These are phyloP conservation scores for Flexamia atlantica DNA, from an alignment of 2,888 invertebrate species.

Conservation along the genomic window DNA sequence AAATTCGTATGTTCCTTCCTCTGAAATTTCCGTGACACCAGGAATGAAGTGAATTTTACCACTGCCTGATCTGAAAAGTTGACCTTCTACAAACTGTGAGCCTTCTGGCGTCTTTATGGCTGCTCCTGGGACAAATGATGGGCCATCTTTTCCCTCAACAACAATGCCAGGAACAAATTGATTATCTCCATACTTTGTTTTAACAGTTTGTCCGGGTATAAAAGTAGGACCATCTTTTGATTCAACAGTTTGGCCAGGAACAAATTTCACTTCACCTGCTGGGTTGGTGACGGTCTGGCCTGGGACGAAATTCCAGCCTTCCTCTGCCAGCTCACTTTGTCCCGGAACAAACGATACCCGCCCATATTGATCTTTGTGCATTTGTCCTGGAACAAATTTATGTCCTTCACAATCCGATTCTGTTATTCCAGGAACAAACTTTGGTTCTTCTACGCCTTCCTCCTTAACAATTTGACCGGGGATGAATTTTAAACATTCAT, in stretches of 20 bases:
- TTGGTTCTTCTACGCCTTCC: slow-evolving; percentile 72
- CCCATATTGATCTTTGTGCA: slow-evolving; percentile 82
- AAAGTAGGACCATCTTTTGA: slow-evolving; percentile 84
- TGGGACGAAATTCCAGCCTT: slow-evolving; percentile 85
- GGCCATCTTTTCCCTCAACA: slow-evolving; percentile 73
- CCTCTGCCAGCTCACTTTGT: slow-evolving; percentile 83
- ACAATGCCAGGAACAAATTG: slow-evolving; percentile 83
- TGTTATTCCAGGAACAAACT: slow-evolving; percentile 85
- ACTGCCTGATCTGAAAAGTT: slow-evolving; percentile 79
- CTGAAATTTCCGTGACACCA: slow-evolving; percentile 76
- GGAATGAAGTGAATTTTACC: slow-evolving; percentile 81
- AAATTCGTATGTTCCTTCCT: slow-evolving; percentile 78
- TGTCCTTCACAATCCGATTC: slow-evolving; percentile 84
- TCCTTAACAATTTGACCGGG: slow-evolving; percentile 80
- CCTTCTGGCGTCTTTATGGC: slow-evolving; percentile 81
- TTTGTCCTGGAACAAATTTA: slow-evolving; percentile 89
- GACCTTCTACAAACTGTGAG: slow-evolving; percentile 82
- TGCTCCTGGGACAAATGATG: slow-evolving; percentile 80
- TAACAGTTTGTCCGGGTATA: slow-evolving; percentile 80
- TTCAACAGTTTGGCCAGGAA: slow-evolving; percentile 86
- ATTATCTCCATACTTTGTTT: slow-evolving; percentile 78
- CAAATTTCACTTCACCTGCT: slow-evolving; percentile 80
- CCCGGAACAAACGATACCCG: slow-evolving; percentile 83
- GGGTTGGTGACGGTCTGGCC: slow-evolving; percentile 84
- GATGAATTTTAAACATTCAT: slow-evolving; percentile 81